These are phyloP conservation scores for Drosophila austrosaltans DNA, from an alignment of 2,888 invertebrate genomes.

Conservation along the genomic window DNA sequence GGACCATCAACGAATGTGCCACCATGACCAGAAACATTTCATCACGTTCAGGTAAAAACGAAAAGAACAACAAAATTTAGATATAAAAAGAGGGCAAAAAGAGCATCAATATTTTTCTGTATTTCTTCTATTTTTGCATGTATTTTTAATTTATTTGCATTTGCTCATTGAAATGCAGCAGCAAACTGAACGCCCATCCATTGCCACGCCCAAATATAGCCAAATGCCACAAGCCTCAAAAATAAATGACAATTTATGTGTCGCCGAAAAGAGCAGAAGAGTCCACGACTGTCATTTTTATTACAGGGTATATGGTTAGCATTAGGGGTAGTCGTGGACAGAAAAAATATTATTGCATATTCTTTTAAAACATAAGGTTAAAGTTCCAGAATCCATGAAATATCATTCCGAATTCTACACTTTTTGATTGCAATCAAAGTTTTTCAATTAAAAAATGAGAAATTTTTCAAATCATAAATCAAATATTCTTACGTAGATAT, in stretches of 20 bases:
- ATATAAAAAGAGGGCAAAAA: conserved; percentile 37
- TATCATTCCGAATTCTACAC: too few relatives aligned
- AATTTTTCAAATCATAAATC: too few relatives aligned
- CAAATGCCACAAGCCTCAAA: conserved; percentile 52
- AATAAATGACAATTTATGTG: conserved; percentile 73
- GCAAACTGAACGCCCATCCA: conserved; percentile 51
- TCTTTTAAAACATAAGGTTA: background rate
- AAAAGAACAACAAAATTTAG: conserved; percentile 22
- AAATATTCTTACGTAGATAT: too few relatives aligned
- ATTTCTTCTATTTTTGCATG: conserved; percentile 58
- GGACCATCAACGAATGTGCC: background rate
- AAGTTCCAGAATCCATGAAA: too few relatives aligned
- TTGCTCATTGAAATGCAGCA: conserved; percentile 76
- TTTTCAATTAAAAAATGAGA: too few relatives aligned
- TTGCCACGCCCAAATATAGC: conserved; percentile 19
- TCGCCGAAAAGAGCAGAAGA: conserved; percentile 32
- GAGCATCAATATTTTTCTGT: conserved; percentile 70
- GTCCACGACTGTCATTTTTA: conserved; percentile 52
- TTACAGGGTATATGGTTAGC: conserved; percentile 1
- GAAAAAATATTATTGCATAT: background rate
- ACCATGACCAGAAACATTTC: conserved; percentile 59
- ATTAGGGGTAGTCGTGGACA: background rate
- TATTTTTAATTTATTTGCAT: conserved; percentile 77
- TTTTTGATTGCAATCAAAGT: too few relatives aligned
- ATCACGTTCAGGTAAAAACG: conserved; percentile 56